Evolutionary conservation across 2,797 vertebrate genomes (phyloP).

Genomic region (Urophycis tenuis): DNA sequence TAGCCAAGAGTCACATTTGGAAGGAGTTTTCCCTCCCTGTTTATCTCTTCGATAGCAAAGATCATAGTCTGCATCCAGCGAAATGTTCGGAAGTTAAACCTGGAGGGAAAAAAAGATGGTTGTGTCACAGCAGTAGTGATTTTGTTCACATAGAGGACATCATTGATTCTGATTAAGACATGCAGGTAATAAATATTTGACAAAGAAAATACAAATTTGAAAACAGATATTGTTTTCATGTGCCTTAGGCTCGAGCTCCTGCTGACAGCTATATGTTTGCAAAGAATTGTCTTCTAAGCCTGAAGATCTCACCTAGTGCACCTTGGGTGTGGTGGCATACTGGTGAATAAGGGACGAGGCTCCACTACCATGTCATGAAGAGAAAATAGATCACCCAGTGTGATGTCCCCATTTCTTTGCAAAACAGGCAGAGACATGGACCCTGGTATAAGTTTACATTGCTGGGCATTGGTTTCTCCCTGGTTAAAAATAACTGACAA

Average conservation of each 20-base stretch:
- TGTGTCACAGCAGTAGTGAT: background rate
- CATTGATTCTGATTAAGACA: background rate
- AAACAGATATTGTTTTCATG: background rate
- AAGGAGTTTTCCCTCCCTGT: constrained; percentile 62
- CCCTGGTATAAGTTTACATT: constrained; percentile 53
- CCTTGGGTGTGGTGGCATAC: constrained; percentile 48
- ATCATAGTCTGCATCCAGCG: constrained; percentile 82
- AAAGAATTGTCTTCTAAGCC: background rate
- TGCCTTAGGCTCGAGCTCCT: background rate
- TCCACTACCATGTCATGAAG: constrained; percentile 70
- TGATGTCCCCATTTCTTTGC: constrained; percentile 64
- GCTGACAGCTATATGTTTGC: background rate
- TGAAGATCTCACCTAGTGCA: constrained; percentile 63
- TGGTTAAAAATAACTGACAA: constrained; percentile 32
- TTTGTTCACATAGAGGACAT: background rate
- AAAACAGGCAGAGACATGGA: constrained; percentile 55
- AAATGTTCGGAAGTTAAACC: constrained; percentile 75
- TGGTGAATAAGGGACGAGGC: constrained; percentile 53
- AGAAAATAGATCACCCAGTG: constrained; percentile 73
- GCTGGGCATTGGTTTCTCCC: constrained; percentile 28
- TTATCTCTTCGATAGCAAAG: constrained; percentile 75
- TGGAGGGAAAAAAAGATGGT: constrained; percentile 27
- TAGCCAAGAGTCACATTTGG: constrained; percentile 72
- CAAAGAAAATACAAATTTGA: no score
- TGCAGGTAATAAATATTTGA: background rate